A percentile compares a stretch with the other conserved stretches of the same genome.
These are phyloP conservation scores for sheep (Ovis aries) DNA, from an alignment of 2,113 vertebrate genomes.

Conservation along the genomic window DNA sequence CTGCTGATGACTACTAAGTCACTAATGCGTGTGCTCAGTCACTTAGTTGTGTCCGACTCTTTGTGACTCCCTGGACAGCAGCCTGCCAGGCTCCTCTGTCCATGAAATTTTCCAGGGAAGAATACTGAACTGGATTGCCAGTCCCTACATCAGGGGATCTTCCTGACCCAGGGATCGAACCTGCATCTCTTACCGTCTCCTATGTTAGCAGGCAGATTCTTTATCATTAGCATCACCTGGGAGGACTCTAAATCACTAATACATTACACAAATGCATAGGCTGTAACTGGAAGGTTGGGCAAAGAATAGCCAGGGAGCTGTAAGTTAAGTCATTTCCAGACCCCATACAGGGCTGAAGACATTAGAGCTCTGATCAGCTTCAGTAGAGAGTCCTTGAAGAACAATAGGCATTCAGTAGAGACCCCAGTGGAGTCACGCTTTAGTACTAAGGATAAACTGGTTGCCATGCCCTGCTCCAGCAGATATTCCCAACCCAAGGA, in stretches of 20 bases:
- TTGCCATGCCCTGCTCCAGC: background rate
- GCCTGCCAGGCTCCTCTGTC: background rate
- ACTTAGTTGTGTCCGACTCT: background rate
- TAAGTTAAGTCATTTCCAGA: background rate
- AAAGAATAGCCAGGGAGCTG: background rate
- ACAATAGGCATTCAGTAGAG: background rate
- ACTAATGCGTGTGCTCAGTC: background rate
- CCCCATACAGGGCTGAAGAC: too few species aligned
- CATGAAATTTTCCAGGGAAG: background rate
- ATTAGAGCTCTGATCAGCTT: background rate
- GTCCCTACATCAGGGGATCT: background rate
- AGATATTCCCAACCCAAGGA: background rate
- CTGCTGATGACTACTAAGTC: background rate
- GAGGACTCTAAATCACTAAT: background rate
- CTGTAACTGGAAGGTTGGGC: background rate
- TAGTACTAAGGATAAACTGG: background rate
- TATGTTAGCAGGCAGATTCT: background rate
- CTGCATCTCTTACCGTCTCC: background rate
- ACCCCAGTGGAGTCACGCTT: background rate
- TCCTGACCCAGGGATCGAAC: background rate
- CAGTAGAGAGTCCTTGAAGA: background rate
- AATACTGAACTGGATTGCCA: background rate
- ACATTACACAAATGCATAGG: background rate
- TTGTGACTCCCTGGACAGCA: background rate
- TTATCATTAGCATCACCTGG: background rate